Conservation (phyloP, 2,113 vertebrate species). For the Nesoenas mayeri region DNA sequence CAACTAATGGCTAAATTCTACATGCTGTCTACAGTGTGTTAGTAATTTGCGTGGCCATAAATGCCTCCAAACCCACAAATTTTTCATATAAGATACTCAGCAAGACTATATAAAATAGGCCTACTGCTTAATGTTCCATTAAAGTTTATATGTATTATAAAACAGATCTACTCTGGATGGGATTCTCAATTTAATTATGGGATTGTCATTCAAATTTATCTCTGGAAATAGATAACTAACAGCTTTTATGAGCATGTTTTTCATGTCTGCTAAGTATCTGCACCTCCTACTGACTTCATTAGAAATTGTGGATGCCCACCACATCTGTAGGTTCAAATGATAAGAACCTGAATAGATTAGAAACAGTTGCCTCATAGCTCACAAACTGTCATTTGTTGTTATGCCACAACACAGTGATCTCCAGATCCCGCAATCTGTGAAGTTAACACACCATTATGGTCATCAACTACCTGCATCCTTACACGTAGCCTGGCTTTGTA, state of each 20-base stretch:
- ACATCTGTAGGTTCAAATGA: neutral
- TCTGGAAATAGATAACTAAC: neutral
- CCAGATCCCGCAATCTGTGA: neutral
- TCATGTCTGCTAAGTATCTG: neutral
- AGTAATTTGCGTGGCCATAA: neutral
- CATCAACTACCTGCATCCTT: neutral
- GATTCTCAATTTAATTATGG: conserved; percentile 2
- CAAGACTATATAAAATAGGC: neutral
- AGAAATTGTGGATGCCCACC: neutral
- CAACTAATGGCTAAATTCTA: neutral
- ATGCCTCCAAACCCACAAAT: neutral
- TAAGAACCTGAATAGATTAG: neutral
- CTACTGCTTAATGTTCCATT: neutral
- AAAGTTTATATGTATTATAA: neutral
- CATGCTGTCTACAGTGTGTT: neutral
- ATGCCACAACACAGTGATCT: neutral
- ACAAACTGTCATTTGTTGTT: neutral
- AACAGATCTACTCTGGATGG: neutral
- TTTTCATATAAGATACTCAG: neutral
- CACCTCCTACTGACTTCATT: neutral
- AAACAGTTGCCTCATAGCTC: neutral
- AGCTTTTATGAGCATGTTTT: neutral
- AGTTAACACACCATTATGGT: neutral
- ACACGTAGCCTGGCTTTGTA: neutral
- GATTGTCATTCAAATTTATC: neutral